Conservation (phyloP, 2,797 vertebrate genomes). For the Taenioides sp. region DNA sequence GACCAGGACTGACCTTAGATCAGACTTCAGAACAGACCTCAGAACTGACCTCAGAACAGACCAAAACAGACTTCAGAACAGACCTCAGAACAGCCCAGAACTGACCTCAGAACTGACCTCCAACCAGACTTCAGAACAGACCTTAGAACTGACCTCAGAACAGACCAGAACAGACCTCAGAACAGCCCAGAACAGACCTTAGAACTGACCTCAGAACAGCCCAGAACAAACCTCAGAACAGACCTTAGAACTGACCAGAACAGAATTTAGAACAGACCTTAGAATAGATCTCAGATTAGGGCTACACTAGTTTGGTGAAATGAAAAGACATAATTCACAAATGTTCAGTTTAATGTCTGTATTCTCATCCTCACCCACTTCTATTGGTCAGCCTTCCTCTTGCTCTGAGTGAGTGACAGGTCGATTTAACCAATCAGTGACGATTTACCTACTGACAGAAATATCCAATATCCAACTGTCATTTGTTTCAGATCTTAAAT, state of each 20-base stretch:
- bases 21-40: too few relatives aligned
- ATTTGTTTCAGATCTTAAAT: neutral
- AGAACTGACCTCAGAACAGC: neutral
- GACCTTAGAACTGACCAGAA: neutral
- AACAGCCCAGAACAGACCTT: neutral
- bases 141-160: neutral
- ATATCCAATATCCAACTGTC: too few relatives aligned
- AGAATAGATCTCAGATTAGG: neutral
- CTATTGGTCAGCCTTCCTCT: too few relatives aligned
- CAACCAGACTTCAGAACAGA: neutral
- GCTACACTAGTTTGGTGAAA: too few relatives aligned
- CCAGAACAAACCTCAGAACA: neutral
- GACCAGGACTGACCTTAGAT: too few relatives aligned
- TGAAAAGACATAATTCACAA: too few relatives aligned
- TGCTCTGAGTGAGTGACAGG: too few relatives aligned
- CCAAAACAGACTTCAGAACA: neutral
- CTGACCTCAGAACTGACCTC: neutral
- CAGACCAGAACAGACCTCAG: neutral
- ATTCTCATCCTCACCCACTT: too few relatives aligned
- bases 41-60: neutral
- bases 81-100: neutral
- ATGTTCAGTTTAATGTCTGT: too few relatives aligned
- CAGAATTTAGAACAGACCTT: neutral
- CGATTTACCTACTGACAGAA: too few relatives aligned
- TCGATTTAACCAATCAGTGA: too few relatives aligned